Percentiles rank a stretch among this genome's conserved stretches.
Conservation (phyloP, 2,888 invertebrate genomes). For the Gryllus longicercus region DNA sequence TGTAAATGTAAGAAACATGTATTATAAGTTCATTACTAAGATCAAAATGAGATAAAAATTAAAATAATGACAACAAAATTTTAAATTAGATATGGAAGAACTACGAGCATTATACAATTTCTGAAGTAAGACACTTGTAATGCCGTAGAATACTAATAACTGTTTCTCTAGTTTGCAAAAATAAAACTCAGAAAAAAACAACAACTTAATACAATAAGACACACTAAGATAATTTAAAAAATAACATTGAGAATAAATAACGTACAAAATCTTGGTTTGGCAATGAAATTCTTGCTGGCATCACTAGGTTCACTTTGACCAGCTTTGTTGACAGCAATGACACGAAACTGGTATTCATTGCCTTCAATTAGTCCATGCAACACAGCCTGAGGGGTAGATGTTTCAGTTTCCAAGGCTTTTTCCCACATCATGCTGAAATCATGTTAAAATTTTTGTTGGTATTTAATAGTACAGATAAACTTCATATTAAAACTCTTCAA, state of each 20-base stretch:
- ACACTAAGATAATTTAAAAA: too few species aligned
- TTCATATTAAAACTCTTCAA: neutral
- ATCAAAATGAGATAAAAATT: slow-evolving; percentile 23
- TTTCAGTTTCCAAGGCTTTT: slow-evolving; percentile 80
- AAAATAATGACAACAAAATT: neutral
- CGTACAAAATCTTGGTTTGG: slow-evolving; percentile 77
- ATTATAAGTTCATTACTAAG: slow-evolving; percentile 25
- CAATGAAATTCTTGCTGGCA: slow-evolving; percentile 77
- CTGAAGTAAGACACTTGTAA: neutral
- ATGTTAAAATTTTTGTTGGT: neutral
- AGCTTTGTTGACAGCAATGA: slow-evolving; percentile 91
- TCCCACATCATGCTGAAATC: slow-evolving; percentile 78
- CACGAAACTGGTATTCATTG: slow-evolving; percentile 94
- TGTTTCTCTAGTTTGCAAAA: neutral
- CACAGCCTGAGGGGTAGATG: slow-evolving; percentile 68
- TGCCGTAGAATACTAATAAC: neutral
- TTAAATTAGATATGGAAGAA: neutral
- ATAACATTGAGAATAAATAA: slow-evolving; percentile 34
- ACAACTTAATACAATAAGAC: too few species aligned
- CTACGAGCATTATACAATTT: neutral
- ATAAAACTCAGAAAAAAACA: too few species aligned
- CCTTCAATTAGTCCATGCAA: slow-evolving; percentile 92
- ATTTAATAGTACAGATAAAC: neutral
- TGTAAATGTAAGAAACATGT: slow-evolving; percentile 44
- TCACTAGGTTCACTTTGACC: slow-evolving; percentile 92